These are phyloP conservation scores for Slavum lentiscoides DNA, from an alignment of 2,888 invertebrate species.

Conservation along the genomic window DNA sequence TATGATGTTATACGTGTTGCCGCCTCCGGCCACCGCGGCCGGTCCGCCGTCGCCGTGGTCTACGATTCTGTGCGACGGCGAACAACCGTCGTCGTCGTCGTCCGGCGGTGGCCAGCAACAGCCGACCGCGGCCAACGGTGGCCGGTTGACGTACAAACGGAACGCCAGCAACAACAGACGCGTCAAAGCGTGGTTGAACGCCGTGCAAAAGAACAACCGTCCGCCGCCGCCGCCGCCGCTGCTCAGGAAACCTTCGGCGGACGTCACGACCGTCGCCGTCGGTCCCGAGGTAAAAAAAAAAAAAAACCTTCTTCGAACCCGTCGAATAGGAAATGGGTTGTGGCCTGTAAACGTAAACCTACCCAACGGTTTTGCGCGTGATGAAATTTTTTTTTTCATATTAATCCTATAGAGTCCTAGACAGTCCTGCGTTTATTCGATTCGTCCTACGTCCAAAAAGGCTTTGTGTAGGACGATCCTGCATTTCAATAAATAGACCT, in stretches of 20 bases:
- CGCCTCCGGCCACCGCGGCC: constrained; percentile 38
- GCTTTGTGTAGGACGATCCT: too few species aligned
- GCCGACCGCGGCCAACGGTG: not conserved
- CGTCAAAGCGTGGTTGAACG: constrained; percentile 49
- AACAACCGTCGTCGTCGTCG: constrained; percentile 8
- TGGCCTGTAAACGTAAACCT: too few species aligned
- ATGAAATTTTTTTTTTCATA: too few species aligned
- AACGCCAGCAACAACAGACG: constrained; percentile 48
- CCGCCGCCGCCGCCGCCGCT: constrained; percentile 39
- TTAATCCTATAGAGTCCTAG: too few species aligned
- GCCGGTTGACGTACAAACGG: constrained; percentile 48
- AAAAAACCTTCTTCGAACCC: too few species aligned
- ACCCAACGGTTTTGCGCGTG: too few species aligned
- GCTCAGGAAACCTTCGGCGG: constrained; percentile 20
- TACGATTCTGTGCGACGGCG: constrained; percentile 39
- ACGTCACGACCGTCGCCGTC: not conserved
- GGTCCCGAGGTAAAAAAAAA: constrained; percentile 34
- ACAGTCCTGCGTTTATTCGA: too few species aligned
- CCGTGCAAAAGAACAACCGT: constrained; percentile 47
- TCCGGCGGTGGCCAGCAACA: not conserved
- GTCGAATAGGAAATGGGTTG: too few species aligned
- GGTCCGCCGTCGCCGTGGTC: constrained; percentile 49
- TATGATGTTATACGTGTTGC: constrained; percentile 51
- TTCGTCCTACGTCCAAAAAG: too few species aligned
- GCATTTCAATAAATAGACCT: too few species aligned